Percentiles rank a stretch among this genome's conserved stretches.
Evolutionary conservation across 2,113 vertebrate species (phyloP).

Genomic region (Galbula dea): DNA sequence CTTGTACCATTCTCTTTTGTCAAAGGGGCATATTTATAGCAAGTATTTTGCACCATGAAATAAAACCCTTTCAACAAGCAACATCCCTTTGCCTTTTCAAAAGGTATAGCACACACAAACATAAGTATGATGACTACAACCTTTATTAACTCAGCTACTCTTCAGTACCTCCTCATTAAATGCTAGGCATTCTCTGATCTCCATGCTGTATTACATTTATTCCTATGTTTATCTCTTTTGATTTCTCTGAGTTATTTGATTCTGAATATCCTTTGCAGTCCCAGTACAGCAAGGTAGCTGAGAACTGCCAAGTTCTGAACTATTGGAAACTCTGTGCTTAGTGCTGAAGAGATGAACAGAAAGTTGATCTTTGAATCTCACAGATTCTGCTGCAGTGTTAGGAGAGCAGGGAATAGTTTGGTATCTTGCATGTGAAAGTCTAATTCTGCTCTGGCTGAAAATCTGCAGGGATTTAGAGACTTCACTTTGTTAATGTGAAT

Average conservation of each 20-base stretch:
- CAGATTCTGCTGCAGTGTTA: neutral
- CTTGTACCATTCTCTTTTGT: neutral
- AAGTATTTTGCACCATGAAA: neutral
- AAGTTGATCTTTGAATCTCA: neutral
- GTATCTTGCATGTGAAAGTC: neutral
- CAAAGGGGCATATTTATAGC: constrained; percentile 26
- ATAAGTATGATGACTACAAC: neutral
- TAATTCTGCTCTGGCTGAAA: neutral
- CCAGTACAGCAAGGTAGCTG: neutral
- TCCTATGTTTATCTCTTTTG: neutral
- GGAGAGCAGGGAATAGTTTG: neutral
- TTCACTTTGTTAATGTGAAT: neutral
- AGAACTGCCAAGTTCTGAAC: neutral
- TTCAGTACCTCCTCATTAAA: neutral
- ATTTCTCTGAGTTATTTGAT: neutral
- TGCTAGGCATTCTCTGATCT: neutral
- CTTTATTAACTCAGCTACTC: neutral
- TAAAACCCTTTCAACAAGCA: neutral
- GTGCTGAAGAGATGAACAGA: neutral
- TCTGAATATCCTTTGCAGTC: neutral
- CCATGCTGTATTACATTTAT: neutral
- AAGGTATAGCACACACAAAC: neutral
- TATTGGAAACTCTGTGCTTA: neutral
- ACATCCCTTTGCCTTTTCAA: neutral
- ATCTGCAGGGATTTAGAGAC: neutral